Percentiles rank a stretch among this genome's conserved stretches.
Conservation (phyloP, 2,113 vertebrate genomes). For the Argyrosomus japonicus region DNA sequence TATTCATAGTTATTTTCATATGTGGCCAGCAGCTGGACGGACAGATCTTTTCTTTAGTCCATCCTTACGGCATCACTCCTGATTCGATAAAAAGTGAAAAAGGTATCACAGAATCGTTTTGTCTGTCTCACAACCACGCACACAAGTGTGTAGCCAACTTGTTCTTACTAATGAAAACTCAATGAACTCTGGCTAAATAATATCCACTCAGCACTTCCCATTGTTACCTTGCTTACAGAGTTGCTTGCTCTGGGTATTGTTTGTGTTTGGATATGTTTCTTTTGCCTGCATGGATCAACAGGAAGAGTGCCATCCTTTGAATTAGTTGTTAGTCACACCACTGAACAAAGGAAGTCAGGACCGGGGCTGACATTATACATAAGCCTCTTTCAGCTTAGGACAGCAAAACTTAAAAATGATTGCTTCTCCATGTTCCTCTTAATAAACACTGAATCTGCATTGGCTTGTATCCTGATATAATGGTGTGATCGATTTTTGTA, state of each 20-base stretch:
- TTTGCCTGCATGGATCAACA: background rate
- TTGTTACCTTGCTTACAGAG: constrained; percentile 7
- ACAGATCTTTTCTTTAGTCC: background rate
- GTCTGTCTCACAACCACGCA: background rate
- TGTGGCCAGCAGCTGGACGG: background rate
- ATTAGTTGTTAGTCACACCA: constrained; percentile 12
- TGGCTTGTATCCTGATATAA: background rate
- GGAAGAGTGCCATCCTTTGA: background rate
- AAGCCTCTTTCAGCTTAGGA: background rate
- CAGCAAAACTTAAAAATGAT: background rate
- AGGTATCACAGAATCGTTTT: background rate
- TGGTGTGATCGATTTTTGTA: background rate
- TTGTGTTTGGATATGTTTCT: background rate
- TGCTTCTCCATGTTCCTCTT: background rate
- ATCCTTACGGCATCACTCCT: background rate
- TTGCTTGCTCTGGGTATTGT: constrained; percentile 2
- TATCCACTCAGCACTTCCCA: background rate
- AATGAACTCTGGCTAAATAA: constrained; percentile 6
- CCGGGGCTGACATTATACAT: background rate
- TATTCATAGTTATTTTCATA: background rate
- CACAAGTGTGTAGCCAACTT: background rate
- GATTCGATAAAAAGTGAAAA: background rate
- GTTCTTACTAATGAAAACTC: background rate
- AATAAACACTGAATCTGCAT: background rate
- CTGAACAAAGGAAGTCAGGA: background rate